Conservation (phyloP, 2,113 vertebrate species). For the Anarrhichthys ocellatus region DNA sequence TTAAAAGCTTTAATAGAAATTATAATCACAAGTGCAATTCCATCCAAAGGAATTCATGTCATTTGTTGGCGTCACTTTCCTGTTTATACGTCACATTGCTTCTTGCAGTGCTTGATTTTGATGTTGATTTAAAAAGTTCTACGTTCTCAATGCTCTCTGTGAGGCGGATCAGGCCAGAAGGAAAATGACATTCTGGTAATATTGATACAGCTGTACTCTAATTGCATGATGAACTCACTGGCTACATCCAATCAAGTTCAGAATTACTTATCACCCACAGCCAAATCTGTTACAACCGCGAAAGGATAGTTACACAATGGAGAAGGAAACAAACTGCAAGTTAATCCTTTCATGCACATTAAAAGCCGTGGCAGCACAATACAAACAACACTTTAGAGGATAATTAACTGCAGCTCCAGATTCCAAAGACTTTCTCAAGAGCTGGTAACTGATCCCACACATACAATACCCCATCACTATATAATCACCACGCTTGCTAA, state of each 20-base stretch:
- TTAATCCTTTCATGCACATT: slow-evolving; percentile 31
- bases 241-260: slow-evolving; percentile 70
- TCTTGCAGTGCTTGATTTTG: neutral
- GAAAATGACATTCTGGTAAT: slow-evolving; percentile 41
- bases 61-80: neutral
- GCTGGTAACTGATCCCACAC: slow-evolving; percentile 17
- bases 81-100: slow-evolving; percentile 10
- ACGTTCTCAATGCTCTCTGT: neutral
- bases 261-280: slow-evolving; percentile 50
- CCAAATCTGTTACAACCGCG: slow-evolving; percentile 49
- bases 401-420: slow-evolving; percentile 51
- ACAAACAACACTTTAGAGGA: slow-evolving; percentile 51
- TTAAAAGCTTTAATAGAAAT: neutral
- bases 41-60: neutral
- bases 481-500: slow-evolving; percentile 31
- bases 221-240: slow-evolving; percentile 70
- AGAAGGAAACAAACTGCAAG: slow-evolving; percentile 24
- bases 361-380: slow-evolving; percentile 47
- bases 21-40: neutral
- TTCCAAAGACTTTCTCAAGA: slow-evolving; percentile 57
- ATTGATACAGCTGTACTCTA: slow-evolving; percentile 65
- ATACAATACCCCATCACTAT: slow-evolving; percentile 41
- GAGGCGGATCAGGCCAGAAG: neutral
- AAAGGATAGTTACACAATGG: slow-evolving; percentile 30
- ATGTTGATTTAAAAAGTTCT: neutral